Percentiles rank a stretch among this genome's conserved stretches.
Conservation (phyloP, 2,113 vertebrate species). For the Pongo pygmaeus region DNA sequence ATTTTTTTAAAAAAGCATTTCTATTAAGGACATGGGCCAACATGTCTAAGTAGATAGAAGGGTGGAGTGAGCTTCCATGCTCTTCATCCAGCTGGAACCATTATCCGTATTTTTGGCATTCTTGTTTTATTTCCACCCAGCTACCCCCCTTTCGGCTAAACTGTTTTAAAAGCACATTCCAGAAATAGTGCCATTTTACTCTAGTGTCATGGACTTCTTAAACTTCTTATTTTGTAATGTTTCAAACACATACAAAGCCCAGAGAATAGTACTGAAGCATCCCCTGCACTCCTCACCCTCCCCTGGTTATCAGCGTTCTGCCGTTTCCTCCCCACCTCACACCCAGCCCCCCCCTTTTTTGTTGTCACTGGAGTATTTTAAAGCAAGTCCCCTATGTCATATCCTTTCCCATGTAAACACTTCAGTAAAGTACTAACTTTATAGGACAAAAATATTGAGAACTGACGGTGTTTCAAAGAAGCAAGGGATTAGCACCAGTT, state of each 20-base stretch:
- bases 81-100: too few species aligned
- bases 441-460: neutral
- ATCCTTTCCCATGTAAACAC: neutral
- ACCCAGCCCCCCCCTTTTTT: neutral
- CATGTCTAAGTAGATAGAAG: neutral
- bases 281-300: neutral
- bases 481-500: neutral
- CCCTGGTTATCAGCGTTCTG: neutral
- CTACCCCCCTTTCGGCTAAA: too few species aligned
- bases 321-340: neutral
- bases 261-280: neutral
- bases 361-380: neutral
- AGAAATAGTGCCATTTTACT: neutral
- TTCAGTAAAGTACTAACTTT: neutral
- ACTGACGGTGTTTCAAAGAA: neutral
- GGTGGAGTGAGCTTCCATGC: fast-evolving
- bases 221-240: neutral
- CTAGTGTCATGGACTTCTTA: neutral
- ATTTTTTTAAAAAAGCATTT: neutral
- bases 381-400: neutral
- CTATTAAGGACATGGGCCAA: neutral
- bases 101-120: neutral
- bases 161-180: neutral
- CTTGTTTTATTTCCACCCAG: neutral
- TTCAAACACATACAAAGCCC: neutral